Evolutionary conservation across 37 sponge, comb jelly and placozoan genomes (phyloP).

Genomic region (Geodia barretti): DNA sequence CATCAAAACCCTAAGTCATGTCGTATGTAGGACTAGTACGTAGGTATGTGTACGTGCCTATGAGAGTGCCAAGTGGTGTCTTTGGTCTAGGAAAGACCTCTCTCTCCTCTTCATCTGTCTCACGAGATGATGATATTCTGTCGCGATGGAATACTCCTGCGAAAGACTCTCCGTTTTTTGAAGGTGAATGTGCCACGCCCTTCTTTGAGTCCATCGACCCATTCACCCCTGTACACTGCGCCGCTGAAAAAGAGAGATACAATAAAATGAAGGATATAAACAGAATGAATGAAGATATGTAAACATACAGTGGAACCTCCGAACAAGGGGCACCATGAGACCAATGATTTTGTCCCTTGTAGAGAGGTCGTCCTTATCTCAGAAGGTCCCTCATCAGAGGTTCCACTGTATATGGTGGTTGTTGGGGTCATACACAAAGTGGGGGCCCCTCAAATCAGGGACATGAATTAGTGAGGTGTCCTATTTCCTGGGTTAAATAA

Average conservation of each 20-base stretch:
- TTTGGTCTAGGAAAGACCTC: constrained; percentile 26
- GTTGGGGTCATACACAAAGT: too few species aligned
- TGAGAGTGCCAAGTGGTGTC: constrained; percentile 61
- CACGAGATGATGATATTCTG: neutral
- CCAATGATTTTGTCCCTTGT: too few species aligned
- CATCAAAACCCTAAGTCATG: constrained; percentile 4
- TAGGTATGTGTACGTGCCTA: constrained; percentile 23
- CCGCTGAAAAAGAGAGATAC: constrained; percentile 55
- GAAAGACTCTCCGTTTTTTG: constrained; percentile 61
- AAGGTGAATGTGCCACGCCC: constrained; percentile 72
- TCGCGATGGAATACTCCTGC: constrained; percentile 74
- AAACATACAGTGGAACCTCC: too few species aligned
- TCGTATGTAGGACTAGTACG: constrained; percentile 33
- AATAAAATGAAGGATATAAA: neutral
- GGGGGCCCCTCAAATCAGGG: too few species aligned
- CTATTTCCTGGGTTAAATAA: too few species aligned
- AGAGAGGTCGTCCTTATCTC: too few species aligned
- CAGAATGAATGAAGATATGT: neutral
- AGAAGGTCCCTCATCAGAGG: too few species aligned
- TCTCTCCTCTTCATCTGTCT: neutral
- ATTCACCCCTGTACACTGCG: constrained; percentile 76
- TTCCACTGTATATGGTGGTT: too few species aligned
- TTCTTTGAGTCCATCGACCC: constrained; percentile 78
- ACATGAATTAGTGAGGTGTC: too few species aligned
- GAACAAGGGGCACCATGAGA: too few species aligned